Evolutionary conservation across 2,113 vertebrate genomes (phyloP).

Genomic region (Penelope pileata): DNA sequence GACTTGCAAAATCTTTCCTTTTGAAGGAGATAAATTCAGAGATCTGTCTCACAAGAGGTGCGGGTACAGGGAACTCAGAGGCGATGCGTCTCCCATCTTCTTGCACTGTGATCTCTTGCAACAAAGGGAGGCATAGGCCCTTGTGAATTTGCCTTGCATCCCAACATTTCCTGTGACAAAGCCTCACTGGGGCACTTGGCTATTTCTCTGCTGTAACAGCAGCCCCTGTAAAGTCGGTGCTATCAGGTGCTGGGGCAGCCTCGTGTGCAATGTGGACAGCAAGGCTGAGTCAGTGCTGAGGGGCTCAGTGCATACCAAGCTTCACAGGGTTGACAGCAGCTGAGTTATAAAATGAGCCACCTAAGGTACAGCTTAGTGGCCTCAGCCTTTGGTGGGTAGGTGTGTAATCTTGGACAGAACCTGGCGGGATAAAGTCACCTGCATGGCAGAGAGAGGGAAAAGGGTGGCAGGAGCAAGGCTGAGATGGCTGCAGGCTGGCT

Average conservation of each 20-base stretch:
- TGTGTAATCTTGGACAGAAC: background rate
- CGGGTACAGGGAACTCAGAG: background rate
- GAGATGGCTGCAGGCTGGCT: background rate
- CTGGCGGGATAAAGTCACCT: background rate
- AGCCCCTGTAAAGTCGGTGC: background rate
- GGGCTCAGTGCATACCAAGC: background rate
- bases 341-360: background rate
- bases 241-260: background rate
- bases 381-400: background rate
- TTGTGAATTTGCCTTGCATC: background rate
- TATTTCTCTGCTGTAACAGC: background rate
- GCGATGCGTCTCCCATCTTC: background rate
- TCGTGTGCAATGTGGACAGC: rapidly evolving
- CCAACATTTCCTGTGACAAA: background rate
- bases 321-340: background rate
- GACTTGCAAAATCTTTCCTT: background rate
- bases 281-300: background rate
- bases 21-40: background rate
- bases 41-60: background rate
- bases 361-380: background rate
- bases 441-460: background rate
- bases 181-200: background rate
- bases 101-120: background rate
- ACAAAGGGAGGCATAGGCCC: background rate
- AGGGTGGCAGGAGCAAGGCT: background rate